Conservation (phyloP, 2,797 vertebrate species). For the Catostomus latipinnis region DNA sequence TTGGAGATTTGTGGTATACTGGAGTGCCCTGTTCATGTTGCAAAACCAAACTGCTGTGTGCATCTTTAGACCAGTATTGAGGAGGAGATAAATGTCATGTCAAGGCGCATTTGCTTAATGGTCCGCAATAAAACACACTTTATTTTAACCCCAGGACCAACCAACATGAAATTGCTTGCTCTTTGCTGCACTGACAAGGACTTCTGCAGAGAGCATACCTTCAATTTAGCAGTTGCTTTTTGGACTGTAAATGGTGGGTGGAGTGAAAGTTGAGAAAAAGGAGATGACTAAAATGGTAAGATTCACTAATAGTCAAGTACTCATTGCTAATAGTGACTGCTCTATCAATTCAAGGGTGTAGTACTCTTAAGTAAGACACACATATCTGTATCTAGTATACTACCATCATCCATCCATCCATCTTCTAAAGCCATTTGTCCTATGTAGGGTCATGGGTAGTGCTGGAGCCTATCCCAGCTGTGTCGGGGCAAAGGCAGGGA, state of each 20-base stretch:
- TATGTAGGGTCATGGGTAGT: too few relatives aligned
- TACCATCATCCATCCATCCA: too few relatives aligned
- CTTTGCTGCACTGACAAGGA: conserved; percentile 25
- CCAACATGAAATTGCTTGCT: conserved; percentile 22
- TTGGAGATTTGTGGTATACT: conserved; percentile 9
- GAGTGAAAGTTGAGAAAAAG: conserved; percentile 2
- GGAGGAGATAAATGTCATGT: conserved; percentile 7
- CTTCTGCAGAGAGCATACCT: background rate
- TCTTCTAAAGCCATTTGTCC: too few relatives aligned
- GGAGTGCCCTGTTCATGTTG: background rate
- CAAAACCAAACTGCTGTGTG: conserved; percentile 27
- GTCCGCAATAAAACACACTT: conserved; percentile 30
- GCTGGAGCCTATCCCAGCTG: too few relatives aligned
- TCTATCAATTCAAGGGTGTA: too few relatives aligned
- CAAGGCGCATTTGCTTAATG: conserved; percentile 47
- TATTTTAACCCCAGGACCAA: conserved; percentile 40
- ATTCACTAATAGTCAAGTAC: conserved; percentile 28
- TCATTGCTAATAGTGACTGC: too few relatives aligned
- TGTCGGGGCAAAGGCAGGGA: too few relatives aligned
- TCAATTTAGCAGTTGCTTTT: background rate
- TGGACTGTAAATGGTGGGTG: conserved; percentile 1
- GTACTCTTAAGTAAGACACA: too few relatives aligned
- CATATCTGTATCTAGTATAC: too few relatives aligned
- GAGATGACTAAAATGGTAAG: background rate
- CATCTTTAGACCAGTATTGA: conserved; percentile 21